phyloP scores from a whole-genome alignment of 1,140 invertebrate species.

The Diploscapter pachys region DNA sequence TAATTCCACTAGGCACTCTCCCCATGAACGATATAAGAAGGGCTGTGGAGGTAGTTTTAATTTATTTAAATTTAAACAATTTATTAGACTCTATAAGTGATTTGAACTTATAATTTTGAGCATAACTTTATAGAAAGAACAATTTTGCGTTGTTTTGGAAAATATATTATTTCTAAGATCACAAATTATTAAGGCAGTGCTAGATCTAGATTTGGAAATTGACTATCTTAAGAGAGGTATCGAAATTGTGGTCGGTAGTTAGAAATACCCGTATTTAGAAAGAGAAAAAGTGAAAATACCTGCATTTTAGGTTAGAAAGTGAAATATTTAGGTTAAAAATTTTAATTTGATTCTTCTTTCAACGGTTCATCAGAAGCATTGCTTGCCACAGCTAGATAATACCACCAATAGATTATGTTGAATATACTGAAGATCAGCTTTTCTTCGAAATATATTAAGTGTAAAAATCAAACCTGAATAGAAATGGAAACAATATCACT shows the following conservation, averaged over 20 bases:
- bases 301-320: not conserved
- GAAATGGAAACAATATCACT: constrained; percentile 59
- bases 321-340: not conserved
- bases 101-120: too few relatives aligned
- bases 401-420: constrained; percentile 60
- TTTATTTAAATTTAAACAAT: too few relatives aligned
- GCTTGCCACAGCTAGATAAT: constrained; percentile 37
- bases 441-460: too few relatives aligned
- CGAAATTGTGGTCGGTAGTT: constrained; percentile 6
- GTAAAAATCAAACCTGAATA: not conserved
- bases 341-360: not conserved
- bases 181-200: too few relatives aligned
- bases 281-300: constrained; percentile 9
- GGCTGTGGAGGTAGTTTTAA: constrained; percentile 59
- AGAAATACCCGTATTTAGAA: not conserved
- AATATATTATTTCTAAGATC: not conserved
- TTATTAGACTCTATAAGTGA: too few relatives aligned
- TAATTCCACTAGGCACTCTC: constrained; percentile 67
- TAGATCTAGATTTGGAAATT: too few relatives aligned
- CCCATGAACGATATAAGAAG: constrained; percentile 66
- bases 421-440: constrained; percentile 55
- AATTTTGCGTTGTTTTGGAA: constrained; percentile 18
- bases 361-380: too few relatives aligned
- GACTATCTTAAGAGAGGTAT: not conserved
- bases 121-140: not conserved